phyloP scores from a whole-genome alignment of 2,797 vertebrate genomes.

The Pitangus sulphuratus region DNA sequence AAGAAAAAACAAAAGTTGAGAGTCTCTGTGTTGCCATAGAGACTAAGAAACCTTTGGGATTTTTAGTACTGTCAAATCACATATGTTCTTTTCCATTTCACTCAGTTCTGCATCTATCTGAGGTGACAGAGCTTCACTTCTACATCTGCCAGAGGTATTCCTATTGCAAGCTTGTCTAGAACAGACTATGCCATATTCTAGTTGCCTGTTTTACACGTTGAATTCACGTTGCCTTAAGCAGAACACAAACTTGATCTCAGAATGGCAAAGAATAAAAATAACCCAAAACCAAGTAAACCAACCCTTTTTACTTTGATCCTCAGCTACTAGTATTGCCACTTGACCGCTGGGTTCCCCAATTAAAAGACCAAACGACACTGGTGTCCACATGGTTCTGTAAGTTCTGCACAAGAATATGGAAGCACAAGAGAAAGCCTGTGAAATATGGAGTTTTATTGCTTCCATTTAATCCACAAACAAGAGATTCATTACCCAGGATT shows the following conservation, averaged over 20 bases:
- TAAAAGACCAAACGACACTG: not conserved
- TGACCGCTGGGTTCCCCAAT: not conserved
- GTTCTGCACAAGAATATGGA: not conserved
- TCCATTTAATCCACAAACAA: not conserved
- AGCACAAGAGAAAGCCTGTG: not conserved
- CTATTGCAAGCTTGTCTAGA: not conserved
- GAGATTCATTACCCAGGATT: not conserved
- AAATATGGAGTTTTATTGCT: not conserved
- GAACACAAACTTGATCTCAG: not conserved
- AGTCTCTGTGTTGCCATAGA: not conserved
- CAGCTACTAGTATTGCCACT: not conserved
- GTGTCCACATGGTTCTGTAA: not conserved
- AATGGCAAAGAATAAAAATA: not conserved
- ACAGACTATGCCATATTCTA: not conserved
- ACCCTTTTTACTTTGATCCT: not conserved
- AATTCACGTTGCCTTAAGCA: not conserved
- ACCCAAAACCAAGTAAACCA: not conserved
- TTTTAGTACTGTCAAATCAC: slow-evolving; percentile 30
- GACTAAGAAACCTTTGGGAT: not conserved
- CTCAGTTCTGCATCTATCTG: not conserved
- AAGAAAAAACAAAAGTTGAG: not conserved
- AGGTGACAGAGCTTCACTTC: slow-evolving; percentile 23
- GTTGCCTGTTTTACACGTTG: not conserved
- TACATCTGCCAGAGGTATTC: not conserved
- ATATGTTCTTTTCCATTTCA: not conserved